These are phyloP conservation scores for Molossus alvarezi DNA, from an alignment of 2,797 vertebrate genomes.

Conservation along the genomic window DNA sequence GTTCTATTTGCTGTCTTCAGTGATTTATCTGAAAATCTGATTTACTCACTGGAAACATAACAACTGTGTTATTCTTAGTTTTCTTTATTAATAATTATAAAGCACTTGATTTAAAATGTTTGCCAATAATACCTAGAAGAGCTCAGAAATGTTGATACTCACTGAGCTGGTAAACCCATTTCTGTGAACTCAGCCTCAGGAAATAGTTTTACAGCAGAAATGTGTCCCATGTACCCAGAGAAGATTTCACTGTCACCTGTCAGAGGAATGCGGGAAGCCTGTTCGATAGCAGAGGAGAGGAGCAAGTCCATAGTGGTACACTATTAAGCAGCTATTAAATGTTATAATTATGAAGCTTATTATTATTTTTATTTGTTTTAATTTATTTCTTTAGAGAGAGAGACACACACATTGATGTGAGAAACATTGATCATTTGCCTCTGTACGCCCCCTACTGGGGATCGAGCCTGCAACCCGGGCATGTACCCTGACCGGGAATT, in stretches of 20 bases:
- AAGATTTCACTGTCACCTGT: not conserved
- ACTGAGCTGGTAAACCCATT: not conserved
- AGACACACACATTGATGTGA: too few relatives aligned
- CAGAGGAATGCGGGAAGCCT: not conserved
- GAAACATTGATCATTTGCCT: too few relatives aligned
- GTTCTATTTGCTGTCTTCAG: conserved; percentile 13
- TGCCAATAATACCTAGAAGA: not conserved
- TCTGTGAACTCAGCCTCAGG: not conserved
- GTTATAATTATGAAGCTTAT: not conserved
- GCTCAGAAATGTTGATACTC: not conserved
- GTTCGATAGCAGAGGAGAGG: not conserved
- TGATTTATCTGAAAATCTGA: conserved; percentile 35
- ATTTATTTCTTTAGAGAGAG: too few relatives aligned
- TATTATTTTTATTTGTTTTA: too few relatives aligned
- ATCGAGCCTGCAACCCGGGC: too few relatives aligned
- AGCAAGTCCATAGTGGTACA: not conserved
- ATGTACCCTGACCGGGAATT: too few relatives aligned
- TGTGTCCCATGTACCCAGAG: not conserved
- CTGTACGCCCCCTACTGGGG: too few relatives aligned
- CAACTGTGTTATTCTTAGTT: not conserved
- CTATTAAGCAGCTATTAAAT: not conserved
- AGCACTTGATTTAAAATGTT: conserved; percentile 48
- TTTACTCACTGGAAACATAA: not conserved
- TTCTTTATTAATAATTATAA: conserved; percentile 28
- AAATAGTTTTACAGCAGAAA: conserved; percentile 33